phyloP scores from a whole-genome alignment of 2,113 vertebrate species.

The Buteo buteo region DNA sequence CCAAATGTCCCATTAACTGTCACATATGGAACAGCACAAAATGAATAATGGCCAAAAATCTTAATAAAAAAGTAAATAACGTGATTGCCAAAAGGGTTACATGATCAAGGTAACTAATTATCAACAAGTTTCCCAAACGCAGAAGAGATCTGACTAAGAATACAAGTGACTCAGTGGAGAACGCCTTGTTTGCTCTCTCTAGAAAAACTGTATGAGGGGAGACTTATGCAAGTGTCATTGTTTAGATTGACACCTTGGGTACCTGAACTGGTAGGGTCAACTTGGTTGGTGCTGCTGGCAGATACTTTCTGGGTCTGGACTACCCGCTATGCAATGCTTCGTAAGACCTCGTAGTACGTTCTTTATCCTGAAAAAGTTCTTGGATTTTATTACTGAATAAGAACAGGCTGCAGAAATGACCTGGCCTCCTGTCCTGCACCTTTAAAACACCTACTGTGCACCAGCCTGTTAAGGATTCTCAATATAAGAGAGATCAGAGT shows the following conservation, averaged over 20 bases:
- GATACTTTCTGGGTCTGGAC: neutral
- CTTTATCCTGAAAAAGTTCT: constrained; percentile 6
- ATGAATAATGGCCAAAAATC: neutral
- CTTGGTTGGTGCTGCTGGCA: neutral
- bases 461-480: neutral
- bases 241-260: neutral
- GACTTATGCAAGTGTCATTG: neutral
- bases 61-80: neutral
- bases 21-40: neutral
- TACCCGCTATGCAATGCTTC: neutral
- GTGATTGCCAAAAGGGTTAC: neutral
- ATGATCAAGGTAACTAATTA: neutral
- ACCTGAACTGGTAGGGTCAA: neutral
- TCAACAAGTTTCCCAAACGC: neutral
- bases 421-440: neutral
- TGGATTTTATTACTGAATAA: neutral
- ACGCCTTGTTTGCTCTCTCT: neutral
- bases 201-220: neutral
- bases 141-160: neutral
- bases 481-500: neutral
- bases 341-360: neutral
- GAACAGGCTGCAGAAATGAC: neutral
- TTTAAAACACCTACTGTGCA: neutral
- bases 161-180: neutral
- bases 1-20: neutral